Base-by-base conservation (phyloP, 2,797 vertebrate genomes). In the Nyctibius grandis region DNA sequence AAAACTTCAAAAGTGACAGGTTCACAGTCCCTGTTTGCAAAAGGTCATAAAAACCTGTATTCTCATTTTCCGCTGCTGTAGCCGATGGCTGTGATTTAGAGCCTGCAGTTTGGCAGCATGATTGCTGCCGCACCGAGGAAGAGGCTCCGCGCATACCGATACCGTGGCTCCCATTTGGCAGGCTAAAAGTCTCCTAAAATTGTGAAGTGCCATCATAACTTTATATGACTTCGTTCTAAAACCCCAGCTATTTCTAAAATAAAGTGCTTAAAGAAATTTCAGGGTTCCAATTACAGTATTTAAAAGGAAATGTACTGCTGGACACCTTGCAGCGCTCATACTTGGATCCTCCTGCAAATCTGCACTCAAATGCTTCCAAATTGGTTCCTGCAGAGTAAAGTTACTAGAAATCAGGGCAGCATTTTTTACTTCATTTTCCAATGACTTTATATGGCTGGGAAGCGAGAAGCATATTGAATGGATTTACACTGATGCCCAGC, bases 101-200 rank as follows among this genome's bases (percentile, higher is more conserved):
- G 89, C 86, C 85, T 31, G 5, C 73, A 65, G 57, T 96, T 95
- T 79, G 91, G 78, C 5, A 7, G 29, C 9, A 19, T n/a, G 74
- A 95, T 81, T 84, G 38, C 53, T 44, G 93, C 93, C 34, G 57
- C 51, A 28, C 36, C 2, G 10, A 72, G 81, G 85, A 25, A 93
- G 77, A 75, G 47, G 51, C 86, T 57, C 82, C 29, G 36, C 26
- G 45, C 79, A 85, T 68, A 57, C 54, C 33, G 7, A 88, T 47
- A 88, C 21, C 48, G 2, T 47, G 48, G 29, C 84, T 96, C 87
- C 78, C 81, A 92, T 96, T 95, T 94, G 77, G 93, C 96, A 96
- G 90, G 51, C 91, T 93, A 73, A 96, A 93, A 95, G 95, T 86
- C 89, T 83, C 89, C 67, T 95, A 95, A 96, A 97, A 97, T 78